phyloP scores from a whole-genome alignment of 2,888 invertebrate genomes.

The Liodrosophila aerea region DNA sequence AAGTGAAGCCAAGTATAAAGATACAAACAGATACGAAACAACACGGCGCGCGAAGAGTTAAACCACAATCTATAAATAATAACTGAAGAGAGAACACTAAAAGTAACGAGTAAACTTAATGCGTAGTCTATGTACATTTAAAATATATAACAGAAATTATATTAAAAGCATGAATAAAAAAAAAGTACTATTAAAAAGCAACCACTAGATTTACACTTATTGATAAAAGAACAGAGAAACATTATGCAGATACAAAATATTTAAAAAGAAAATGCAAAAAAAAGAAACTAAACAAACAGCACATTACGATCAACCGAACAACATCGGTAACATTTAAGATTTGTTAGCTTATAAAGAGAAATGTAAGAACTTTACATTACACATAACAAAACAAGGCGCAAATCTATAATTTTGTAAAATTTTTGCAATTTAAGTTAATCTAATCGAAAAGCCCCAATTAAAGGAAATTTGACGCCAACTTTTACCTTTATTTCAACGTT shows the following conservation, averaged over 20 bases:
- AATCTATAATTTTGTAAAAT: constrained; percentile 75
- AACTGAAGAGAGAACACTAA: constrained; percentile 20
- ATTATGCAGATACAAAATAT: constrained; percentile 1
- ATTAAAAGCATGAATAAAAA: constrained; percentile 51
- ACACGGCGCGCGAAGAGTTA: constrained; percentile 62
- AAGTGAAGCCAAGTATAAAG: constrained; percentile 34
- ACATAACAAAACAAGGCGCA: constrained; percentile 36
- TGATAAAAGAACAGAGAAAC: constrained; percentile 46
- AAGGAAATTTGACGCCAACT: constrained; percentile 56
- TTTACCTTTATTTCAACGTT: constrained; percentile 35
- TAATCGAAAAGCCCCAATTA: constrained; percentile 42
- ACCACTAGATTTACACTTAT: constrained; percentile 61
- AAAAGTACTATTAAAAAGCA: constrained; percentile 61
- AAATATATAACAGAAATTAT: constrained; percentile 70
- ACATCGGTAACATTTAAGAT: constrained; percentile 58
- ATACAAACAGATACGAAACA: constrained; percentile 34
- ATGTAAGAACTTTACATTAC: constrained; percentile 44
- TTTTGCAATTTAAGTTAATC: constrained; percentile 68
- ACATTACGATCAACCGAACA: constrained; percentile 58
- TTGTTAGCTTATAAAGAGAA: constrained; percentile 72
- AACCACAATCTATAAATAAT: constrained; percentile 67
- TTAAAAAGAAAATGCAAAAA: constrained; percentile 8
- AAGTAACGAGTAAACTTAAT: constrained; percentile 54
- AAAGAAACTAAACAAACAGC: constrained; percentile 30
- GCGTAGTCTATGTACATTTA: constrained; percentile 74